phyloP scores from a whole-genome alignment of 2,888 invertebrate genomes.

The Oxycera nigricornis region DNA sequence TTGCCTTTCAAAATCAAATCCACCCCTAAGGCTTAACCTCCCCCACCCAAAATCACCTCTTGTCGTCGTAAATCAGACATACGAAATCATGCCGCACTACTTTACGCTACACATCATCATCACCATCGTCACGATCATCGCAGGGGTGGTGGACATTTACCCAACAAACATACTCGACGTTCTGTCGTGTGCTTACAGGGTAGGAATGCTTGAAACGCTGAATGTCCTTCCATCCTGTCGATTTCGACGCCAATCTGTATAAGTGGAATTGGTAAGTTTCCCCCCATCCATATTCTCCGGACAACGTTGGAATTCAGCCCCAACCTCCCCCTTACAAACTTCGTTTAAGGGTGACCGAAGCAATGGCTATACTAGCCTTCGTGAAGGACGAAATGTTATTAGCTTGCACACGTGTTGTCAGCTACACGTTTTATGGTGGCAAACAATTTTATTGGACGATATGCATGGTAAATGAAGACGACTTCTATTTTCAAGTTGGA shows the following conservation, averaged over 20 bases:
- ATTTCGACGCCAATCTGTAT: background rate
- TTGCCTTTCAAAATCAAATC: background rate
- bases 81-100: background rate
- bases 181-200: background rate
- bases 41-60: background rate
- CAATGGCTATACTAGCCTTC: background rate
- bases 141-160: no score
- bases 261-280: background rate
- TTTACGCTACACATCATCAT: background rate
- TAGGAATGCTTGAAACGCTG: background rate
- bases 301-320: no score
- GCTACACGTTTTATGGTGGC: conserved; percentile 45
- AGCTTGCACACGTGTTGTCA: conserved; percentile 46
- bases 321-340: no score
- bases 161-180: no score
- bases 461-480: conserved; percentile 17
- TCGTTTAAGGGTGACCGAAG: no score
- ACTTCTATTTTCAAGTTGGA: background rate
- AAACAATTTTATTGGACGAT: conserved; percentile 44
- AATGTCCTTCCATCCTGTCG: background rate
- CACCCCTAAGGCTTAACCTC: background rate
- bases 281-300: background rate
- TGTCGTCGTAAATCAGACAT: background rate
- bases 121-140: background rate
- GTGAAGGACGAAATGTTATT: conserved; percentile 44